Base-by-base conservation (phyloP, 2,888 invertebrate species). In the Apantesis nais region DNA sequence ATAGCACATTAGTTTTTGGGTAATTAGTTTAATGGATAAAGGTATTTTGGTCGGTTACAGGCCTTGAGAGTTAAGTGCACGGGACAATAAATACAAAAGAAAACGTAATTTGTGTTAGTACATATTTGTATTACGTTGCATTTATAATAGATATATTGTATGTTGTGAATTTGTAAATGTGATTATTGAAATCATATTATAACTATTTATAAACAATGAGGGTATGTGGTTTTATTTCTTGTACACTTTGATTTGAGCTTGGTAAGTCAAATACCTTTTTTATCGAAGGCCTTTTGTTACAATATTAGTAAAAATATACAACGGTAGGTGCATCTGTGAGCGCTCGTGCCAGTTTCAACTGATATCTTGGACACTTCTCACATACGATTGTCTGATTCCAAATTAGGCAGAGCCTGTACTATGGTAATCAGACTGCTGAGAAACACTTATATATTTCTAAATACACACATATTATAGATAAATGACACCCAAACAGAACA, bases 151-250 rank as follows among this genome's bases (percentile, higher is more conserved):
- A 76, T 82, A 83, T 85, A 84, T 75, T 87, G 83, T 83, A 85
- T 88, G 88, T 89, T 90, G 88, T 91, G 86, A 88, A 90, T 90
- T 88, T 88, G 77, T 89, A 86, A 87, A 87, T 87, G 86, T 87
- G 87, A 88, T 89, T 84, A 88, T 81, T 87, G 85, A 88, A 85
- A 86, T 77, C 78, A 80, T 77, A 87, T 83, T 80, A 75, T 74
- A 71, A 66, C 34, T 2, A 84, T 82, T 82, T 84, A 82, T 77
- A 74, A 71, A 58, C 12, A 61, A 67, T 65, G 72, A 77, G 70
- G 29, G 58, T 37, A 12, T 29, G 25, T 25, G 71, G 64, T 78
- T 48, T 63, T 63, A 55, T 66, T 70, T 34, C 5, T 58, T 22
- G 9, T 11, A 31, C 22, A 48, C 19, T 9, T 48, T 7, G 5